phyloP scores from a whole-genome alignment of 2,888 invertebrate genomes.

The Erannis defoliaria region DNA sequence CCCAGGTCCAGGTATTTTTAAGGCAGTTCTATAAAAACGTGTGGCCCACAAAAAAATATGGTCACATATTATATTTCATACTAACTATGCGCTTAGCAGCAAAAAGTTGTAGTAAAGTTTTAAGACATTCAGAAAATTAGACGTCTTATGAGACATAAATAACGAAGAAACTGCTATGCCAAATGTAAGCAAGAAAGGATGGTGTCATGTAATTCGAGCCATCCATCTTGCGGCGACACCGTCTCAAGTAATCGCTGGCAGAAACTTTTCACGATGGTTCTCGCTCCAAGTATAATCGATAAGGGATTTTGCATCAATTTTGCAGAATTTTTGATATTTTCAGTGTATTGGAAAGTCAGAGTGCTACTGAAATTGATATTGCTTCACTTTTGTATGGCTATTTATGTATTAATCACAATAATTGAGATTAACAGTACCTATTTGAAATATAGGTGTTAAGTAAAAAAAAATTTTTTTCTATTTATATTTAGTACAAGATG shows the following conservation, averaged over 20 bases:
- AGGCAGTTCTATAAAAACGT: no score
- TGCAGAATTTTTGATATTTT: conserved; percentile 25
- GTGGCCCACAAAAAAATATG: no score
- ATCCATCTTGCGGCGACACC: conserved; percentile 65
- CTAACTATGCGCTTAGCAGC: not conserved
- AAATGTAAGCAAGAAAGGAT: conserved; percentile 47
- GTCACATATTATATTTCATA: no score
- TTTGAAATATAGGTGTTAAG: no score
- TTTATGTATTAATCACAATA: not conserved
- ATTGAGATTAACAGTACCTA: no score
- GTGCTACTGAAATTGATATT: not conserved
- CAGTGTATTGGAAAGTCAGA: conserved; percentile 5
- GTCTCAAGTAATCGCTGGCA: conserved; percentile 60
- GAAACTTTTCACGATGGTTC: conserved; percentile 54
- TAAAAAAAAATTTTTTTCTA: no score
- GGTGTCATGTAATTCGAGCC: conserved; percentile 55
- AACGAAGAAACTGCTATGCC: conserved; percentile 18
- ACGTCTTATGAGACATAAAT: conserved; percentile 19
- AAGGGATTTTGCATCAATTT: conserved; percentile 21
- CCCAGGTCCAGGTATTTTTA: no score
- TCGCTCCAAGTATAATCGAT: conserved; percentile 33
- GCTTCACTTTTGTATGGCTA: not conserved
- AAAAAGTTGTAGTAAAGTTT: not conserved
- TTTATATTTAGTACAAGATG: no score
- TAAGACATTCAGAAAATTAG: not conserved